These are phyloP conservation scores for Tetheella fluctuosa DNA, from an alignment of 2,888 invertebrate species.

Conservation along the genomic window DNA sequence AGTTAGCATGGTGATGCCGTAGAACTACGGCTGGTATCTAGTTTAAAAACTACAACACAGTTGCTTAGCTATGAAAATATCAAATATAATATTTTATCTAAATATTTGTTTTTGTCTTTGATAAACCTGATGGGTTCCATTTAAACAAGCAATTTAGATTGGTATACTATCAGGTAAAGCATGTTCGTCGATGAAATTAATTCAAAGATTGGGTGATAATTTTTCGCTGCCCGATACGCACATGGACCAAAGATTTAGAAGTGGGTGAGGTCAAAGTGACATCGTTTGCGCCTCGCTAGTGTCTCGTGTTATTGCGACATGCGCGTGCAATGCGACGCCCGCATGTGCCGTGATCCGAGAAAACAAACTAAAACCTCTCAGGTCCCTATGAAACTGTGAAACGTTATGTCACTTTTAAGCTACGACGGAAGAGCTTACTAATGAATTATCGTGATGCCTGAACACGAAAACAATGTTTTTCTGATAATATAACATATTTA, in stretches of 20 bases:
- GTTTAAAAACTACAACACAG: too few relatives aligned
- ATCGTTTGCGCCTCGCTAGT: constrained; percentile 64
- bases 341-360: constrained; percentile 41
- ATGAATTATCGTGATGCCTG: constrained; percentile 34
- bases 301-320: constrained; percentile 59
- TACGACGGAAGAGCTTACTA: constrained; percentile 32
- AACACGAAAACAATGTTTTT: constrained; percentile 30
- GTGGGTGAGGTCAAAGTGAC: constrained; percentile 68
- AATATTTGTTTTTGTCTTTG: background rate
- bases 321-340: constrained; percentile 35
- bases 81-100: too few relatives aligned
- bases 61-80: too few relatives aligned
- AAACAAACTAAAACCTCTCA: constrained; percentile 37
- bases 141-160: background rate
- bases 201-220: background rate
- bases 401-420: constrained; percentile 36
- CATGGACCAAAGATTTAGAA: constrained; percentile 35
- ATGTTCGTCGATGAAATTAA: background rate
- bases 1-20: too few relatives aligned
- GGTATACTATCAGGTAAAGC: background rate
- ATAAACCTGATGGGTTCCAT: background rate
- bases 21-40: too few relatives aligned
- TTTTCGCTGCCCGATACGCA: constrained; percentile 18
- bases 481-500: constrained; percentile 4
- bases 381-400: constrained; percentile 27